Conservation (phyloP, 2,113 vertebrate species). For the Bos javanicus region DNA sequence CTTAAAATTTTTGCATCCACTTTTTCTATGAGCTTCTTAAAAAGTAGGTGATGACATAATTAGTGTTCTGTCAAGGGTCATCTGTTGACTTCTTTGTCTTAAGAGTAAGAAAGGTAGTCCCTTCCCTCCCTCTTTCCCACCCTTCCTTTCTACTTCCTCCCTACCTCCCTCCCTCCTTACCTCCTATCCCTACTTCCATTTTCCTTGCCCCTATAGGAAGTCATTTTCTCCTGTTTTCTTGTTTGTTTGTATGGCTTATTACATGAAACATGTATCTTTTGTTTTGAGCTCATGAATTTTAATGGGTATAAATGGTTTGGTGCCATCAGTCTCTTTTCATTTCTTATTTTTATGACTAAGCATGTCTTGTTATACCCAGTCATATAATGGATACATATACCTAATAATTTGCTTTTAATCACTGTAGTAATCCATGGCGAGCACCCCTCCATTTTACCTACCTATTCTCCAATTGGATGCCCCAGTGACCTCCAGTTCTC, state of each 20-base stretch:
- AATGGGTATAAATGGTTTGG: not conserved
- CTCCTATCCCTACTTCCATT: not conserved
- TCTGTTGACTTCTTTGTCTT: not conserved
- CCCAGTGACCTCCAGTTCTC: not conserved
- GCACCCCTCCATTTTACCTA: not conserved
- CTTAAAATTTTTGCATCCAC: not conserved
- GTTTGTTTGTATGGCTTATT: not conserved
- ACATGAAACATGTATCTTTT: not conserved
- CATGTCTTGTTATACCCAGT: not conserved
- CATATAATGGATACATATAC: not conserved
- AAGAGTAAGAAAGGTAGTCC: not conserved
- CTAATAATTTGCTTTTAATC: not conserved
- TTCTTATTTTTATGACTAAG: not conserved
- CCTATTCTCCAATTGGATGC: not conserved
- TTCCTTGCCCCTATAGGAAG: not conserved
- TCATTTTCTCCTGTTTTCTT: not conserved
- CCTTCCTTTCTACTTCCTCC: not conserved
- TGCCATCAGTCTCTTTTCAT: not conserved
- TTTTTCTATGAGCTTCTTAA: not conserved
- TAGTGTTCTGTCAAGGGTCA: not conserved
- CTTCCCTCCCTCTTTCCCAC: not conserved
- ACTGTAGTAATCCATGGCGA: rapidly evolving
- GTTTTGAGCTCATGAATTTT: not conserved
- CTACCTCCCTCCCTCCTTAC: not conserved
- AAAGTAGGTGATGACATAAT: not conserved